A percentile compares a stretch with the other conserved stretches of the same genome.
phyloP scores from a whole-genome alignment of 2,113 vertebrate genomes.

The Campylomormyrus numenius region DNA sequence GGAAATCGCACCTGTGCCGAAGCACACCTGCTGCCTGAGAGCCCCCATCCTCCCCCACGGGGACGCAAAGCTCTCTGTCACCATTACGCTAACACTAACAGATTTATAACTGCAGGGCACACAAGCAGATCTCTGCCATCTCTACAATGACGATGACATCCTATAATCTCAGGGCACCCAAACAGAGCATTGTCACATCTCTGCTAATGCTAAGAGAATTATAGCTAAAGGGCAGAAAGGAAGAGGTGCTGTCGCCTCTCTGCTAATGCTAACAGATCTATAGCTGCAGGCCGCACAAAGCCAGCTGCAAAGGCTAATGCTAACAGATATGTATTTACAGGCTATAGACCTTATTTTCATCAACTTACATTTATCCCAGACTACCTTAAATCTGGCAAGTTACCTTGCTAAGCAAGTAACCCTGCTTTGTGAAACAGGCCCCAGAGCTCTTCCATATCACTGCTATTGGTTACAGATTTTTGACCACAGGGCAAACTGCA shows the following conservation, averaged over 20 bases:
- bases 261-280: neutral
- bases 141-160: neutral
- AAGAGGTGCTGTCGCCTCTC: neutral
- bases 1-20: conserved; percentile 34
- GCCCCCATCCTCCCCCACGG: neutral
- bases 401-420: too few relatives aligned
- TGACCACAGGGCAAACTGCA: neutral
- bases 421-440: too few relatives aligned
- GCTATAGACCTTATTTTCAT: too few relatives aligned
- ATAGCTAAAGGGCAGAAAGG: neutral
- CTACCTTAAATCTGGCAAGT: too few relatives aligned
- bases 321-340: neutral
- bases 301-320: neutral
- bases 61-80: conserved; percentile 1
- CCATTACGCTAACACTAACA: neutral
- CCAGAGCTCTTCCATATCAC: neutral
- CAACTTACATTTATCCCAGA: too few relatives aligned
- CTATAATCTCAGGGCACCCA: neutral
- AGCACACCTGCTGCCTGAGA: conserved; percentile 16
- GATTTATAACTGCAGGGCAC: neutral
- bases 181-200: neutral
- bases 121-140: neutral
- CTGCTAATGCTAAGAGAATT: neutral
- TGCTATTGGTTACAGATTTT: neutral
- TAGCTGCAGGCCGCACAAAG: neutral